These are phyloP conservation scores for Tetramorium bicarinatum DNA, from an alignment of 2,888 invertebrate species.

Conservation along the genomic window DNA sequence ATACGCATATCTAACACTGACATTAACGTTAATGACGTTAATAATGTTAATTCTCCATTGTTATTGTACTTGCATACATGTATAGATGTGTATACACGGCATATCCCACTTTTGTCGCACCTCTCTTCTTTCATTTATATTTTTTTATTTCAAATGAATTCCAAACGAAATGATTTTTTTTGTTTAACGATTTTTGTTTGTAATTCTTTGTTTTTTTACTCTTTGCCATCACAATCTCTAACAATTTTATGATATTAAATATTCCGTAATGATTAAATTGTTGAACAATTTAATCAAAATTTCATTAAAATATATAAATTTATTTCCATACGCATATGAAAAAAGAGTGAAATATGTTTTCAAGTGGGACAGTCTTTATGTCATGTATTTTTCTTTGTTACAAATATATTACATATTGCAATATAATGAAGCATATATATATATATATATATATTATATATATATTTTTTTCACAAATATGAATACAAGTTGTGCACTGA, in stretches of 20 bases:
- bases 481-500: constrained; percentile 9
- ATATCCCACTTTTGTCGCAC: constrained; percentile 11
- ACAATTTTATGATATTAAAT: not conserved
- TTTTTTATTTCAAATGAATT: not conserved
- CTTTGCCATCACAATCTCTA: not conserved
- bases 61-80: constrained; percentile 17
- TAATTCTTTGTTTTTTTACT: not conserved
- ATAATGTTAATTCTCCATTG: not conserved
- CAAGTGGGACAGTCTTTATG: constrained; percentile 11
- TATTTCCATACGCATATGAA: not conserved
- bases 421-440: constrained; percentile 1
- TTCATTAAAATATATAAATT: not conserved
- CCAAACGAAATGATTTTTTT: not conserved
- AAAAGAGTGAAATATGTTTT: constrained; percentile 7
- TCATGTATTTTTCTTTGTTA: constrained; percentile 46
- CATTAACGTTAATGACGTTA: constrained; percentile 30
- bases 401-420: constrained; percentile 11
- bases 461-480: constrained; percentile 15
- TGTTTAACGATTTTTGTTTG: not conserved
- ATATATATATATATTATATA: not conserved
- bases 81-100: not conserved
- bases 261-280: not conserved
- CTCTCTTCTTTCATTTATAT: not conserved
- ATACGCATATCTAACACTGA: constrained; percentile 26
- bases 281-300: not conserved